phyloP scores from a whole-genome alignment of 2,888 invertebrate species.

The Tubiluchus corallicola region DNA sequence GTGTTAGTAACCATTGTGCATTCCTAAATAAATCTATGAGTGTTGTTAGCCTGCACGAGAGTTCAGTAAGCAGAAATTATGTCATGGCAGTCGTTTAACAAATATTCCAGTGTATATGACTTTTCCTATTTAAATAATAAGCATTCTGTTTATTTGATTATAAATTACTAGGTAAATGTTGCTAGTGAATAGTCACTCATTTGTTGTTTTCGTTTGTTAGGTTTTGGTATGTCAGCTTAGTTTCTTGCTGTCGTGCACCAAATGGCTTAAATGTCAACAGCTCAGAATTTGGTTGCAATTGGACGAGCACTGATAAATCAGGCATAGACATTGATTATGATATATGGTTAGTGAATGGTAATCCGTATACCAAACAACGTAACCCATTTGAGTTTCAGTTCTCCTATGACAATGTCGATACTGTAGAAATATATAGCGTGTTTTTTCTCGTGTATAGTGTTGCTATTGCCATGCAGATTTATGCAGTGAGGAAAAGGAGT shows the following conservation, averaged over 20 bases:
- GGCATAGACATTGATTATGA: conserved; percentile 49
- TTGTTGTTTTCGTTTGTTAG: conserved; percentile 34
- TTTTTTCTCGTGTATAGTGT: conserved; percentile 69
- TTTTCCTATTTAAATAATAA: no score
- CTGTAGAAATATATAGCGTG: conserved; percentile 68
- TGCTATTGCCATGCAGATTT: conserved; percentile 69
- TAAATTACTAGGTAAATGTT: no score
- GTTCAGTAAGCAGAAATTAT: no score
- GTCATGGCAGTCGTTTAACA: no score
- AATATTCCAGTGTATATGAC: no score
- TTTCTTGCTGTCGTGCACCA: conserved; percentile 70
- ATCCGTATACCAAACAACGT: conserved; percentile 54
- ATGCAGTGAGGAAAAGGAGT: conserved; percentile 67
- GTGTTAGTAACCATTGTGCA: no score
- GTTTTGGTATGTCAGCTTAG: conserved; percentile 89
- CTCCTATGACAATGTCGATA: conserved; percentile 80
- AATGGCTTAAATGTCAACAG: no score
- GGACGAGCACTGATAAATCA: conserved; percentile 40
- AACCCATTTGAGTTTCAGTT: conserved; percentile 84
- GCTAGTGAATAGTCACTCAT: no score
- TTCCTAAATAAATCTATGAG: no score
- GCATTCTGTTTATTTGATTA: no score
- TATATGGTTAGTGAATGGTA: conserved; percentile 88
- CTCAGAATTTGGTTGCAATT: conserved; percentile 48
- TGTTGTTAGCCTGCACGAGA: no score